phyloP scores from a whole-genome alignment of 2,113 vertebrate species.

The Archilochus colubris region DNA sequence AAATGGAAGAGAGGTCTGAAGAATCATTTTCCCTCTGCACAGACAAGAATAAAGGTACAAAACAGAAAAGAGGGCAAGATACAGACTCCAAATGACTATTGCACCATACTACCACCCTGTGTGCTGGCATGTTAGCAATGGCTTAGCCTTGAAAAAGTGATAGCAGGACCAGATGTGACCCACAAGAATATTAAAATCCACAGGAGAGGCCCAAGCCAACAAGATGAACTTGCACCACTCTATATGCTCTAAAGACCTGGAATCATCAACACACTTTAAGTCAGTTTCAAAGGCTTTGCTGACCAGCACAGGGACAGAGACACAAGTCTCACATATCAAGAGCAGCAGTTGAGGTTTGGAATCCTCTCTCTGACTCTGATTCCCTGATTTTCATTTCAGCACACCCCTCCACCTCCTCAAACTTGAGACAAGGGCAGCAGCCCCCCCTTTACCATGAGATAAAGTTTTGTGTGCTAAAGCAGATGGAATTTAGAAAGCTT shows the following conservation, averaged over 20 bases:
- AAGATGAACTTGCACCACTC: neutral
- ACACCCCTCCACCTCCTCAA: neutral
- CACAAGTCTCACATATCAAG: neutral
- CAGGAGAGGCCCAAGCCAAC: neutral
- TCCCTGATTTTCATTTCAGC: neutral
- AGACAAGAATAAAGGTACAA: neutral
- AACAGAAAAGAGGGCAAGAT: neutral
- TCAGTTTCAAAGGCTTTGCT: rapidly evolving
- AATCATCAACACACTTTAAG: neutral
- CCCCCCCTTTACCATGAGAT: neutral
- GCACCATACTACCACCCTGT: neutral
- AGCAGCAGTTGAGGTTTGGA: neutral
- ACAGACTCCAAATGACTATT: neutral
- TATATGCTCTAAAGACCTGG: neutral
- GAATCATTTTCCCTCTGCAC: neutral
- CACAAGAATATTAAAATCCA: neutral
- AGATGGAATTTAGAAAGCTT: neutral
- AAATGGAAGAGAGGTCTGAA: neutral
- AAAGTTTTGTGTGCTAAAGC: neutral
- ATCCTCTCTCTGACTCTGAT: neutral
- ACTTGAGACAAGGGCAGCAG: neutral
- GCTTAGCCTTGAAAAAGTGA: neutral
- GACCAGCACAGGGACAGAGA: neutral
- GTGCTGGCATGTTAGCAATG: neutral
- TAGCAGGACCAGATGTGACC: neutral